Evolutionary conservation across 2,888 invertebrate genomes (phyloP).

Genomic region (Apamea epomidion): DNA sequence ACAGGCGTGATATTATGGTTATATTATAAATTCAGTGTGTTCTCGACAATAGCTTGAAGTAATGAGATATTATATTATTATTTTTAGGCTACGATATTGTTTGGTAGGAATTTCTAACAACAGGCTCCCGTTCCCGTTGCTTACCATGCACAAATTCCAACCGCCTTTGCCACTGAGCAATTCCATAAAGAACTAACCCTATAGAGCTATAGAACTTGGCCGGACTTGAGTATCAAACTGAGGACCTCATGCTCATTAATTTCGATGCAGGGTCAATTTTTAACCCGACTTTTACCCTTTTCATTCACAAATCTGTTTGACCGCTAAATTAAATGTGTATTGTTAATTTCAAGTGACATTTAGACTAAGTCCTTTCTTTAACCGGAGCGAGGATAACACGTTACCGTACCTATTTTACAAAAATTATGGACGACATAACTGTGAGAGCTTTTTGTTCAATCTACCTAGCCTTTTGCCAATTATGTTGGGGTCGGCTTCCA

Average conservation of each 20-base stretch:
- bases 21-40: too few species aligned
- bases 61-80: too few species aligned
- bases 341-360: constrained; percentile 29
- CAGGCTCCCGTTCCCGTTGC: too few species aligned
- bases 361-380: constrained; percentile 13
- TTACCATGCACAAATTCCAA: too few species aligned
- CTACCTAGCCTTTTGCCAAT: neutral
- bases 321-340: constrained; percentile 7
- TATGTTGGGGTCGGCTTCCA: neutral
- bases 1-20: too few species aligned
- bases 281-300: constrained; percentile 10
- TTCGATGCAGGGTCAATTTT: neutral
- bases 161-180: too few species aligned
- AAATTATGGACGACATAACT: neutral
- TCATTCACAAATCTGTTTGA: neutral
- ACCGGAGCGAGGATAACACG: constrained; percentile 25
- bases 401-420: neutral
- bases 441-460: neutral
- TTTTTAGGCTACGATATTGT: too few species aligned
- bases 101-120: too few species aligned
- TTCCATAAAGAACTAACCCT: too few species aligned
- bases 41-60: too few species aligned
- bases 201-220: too few species aligned
- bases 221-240: too few species aligned
- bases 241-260: neutral